A percentile compares a stretch with the other conserved stretches of the same genome.
Conservation (phyloP, 2,888 invertebrate genomes). For the Eutolmus rufibarbis region DNA sequence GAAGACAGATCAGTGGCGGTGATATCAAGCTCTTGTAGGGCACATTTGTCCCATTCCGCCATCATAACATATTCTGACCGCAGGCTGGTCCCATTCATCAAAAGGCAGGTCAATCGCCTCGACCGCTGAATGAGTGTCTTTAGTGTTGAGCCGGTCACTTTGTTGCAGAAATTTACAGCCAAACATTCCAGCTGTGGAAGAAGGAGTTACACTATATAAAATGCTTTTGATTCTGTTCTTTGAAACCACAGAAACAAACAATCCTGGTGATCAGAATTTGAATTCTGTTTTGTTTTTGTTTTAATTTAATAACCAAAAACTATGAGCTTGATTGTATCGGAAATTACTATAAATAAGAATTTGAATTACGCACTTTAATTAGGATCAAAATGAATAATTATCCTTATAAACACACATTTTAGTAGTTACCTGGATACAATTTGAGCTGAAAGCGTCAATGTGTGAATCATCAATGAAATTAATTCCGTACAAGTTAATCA, state of each 20-base stretch:
- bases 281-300: too few species aligned
- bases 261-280: too few species aligned
- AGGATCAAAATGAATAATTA: too few species aligned
- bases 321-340: too few species aligned
- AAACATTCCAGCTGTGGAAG: slow-evolving; percentile 85
- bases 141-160: slow-evolving; percentile 95
- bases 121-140: slow-evolving; percentile 94
- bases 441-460: slow-evolving; percentile 96
- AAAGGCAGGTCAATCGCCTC: slow-evolving; percentile 85
- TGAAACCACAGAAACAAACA: too few species aligned
- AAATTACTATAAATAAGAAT: too few species aligned
- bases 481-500: slow-evolving; percentile 98
- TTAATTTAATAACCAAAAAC: too few species aligned
- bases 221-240: too few species aligned
- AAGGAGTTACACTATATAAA: neutral
- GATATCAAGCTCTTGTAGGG: slow-evolving; percentile 92
- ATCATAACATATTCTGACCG: slow-evolving; percentile 92
- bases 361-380: too few species aligned
- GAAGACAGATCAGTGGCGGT: slow-evolving; percentile 95
- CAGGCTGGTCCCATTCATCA: slow-evolving; percentile 96
- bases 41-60: slow-evolving; percentile 98
- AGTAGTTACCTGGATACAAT: slow-evolving; percentile 82
- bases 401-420: neutral
- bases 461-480: slow-evolving; percentile 99
- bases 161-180: slow-evolving; percentile 96